A percentile compares a stretch with the other conserved stretches of the same genome.
Conservation (phyloP, 2,888 invertebrate genomes). For the Nemotelus pantherinus region DNA sequence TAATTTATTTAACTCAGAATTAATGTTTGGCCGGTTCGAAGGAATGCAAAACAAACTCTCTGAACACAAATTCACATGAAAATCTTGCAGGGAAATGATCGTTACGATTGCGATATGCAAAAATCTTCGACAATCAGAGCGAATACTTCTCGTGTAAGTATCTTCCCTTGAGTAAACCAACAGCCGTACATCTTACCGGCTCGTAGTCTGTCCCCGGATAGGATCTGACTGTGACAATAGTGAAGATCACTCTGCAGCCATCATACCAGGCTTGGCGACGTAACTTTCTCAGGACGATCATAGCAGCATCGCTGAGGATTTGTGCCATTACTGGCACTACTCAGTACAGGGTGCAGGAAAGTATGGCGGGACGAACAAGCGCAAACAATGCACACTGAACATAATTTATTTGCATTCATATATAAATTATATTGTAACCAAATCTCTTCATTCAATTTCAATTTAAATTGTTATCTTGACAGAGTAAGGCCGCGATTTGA, state of each 20-base stretch:
- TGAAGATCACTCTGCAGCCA: constrained; percentile 1
- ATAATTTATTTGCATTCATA: constrained; percentile 62
- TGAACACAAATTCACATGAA: constrained; percentile 20
- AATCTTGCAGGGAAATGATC: constrained; percentile 8
- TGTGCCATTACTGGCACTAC: constrained; percentile 8
- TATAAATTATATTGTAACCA: constrained; percentile 65
- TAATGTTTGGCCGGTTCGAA: neutral
- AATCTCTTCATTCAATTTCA: constrained; percentile 65
- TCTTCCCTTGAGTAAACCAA: neutral
- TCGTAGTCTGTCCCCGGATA: constrained; percentile 15
- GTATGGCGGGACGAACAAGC: constrained; percentile 19
- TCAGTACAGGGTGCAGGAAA: neutral
- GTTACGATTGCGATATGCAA: constrained; percentile 22
- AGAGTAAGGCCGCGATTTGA: constrained; percentile 60
- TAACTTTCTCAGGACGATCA: constrained; percentile 37
- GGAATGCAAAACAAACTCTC: constrained; percentile 11
- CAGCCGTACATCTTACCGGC: constrained; percentile 28
- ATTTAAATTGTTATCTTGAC: constrained; percentile 64
- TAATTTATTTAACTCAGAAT: constrained; percentile 1
- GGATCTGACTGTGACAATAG: constrained; percentile 24
- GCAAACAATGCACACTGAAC: constrained; percentile 49
- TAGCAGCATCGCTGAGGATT: neutral
- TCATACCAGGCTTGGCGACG: neutral
- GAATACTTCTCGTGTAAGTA: constrained; percentile 22
- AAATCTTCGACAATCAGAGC: constrained; percentile 28